Base-by-base conservation (phyloP, 2,797 vertebrate species). In the Melanitta fusca region DNA sequence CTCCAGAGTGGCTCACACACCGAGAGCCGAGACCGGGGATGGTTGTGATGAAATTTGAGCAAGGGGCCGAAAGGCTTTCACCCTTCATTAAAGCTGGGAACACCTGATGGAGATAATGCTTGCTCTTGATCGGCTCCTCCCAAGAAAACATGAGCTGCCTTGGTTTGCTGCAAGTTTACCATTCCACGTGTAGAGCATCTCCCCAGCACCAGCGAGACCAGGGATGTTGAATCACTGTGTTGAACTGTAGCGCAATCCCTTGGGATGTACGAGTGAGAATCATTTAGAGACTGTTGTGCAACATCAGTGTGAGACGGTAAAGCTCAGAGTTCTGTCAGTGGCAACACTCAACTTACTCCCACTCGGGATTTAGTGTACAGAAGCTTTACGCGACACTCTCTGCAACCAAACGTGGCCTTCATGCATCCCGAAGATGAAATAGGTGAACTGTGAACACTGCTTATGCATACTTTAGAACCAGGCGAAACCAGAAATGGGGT, bases 1-100 rank as follows among this genome's bases (percentile, higher is more conserved):
- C 92, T 95, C 75, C 84, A 89, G 82, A 92, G 88, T 34, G 65
- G 61, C 89, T 96, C 13, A 7, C 21, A 86, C 30, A 7, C 75
- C 4, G 60, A 93, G 60, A 93, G 61, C 81, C 24, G 45, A 71
- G 43, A 36, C 10, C 1, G 0, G 19, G 53, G 49, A 94, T 0
- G 6, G 74, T 49, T 34, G 28, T 70, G 80, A 86, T 0, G 64
- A 80, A 82, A 94, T 75, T 10, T 38, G 79, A 91, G 74, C 8
- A 0, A 83, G 75, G 54, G 86, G 84, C 93, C 53, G 1, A 80
- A 91, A 78, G 72, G 61, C 85, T 68, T 85, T 93, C 0, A 1
- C 64, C 82, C 75, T 72, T 85, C 64, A 58, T 89, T 83, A 77
- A 71, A 85, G 73, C 36, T 75, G 47, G 77, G 72, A 89, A 80